Conservation (phyloP, 2,113 vertebrate species). For the Peromyscus leucopus region DNA sequence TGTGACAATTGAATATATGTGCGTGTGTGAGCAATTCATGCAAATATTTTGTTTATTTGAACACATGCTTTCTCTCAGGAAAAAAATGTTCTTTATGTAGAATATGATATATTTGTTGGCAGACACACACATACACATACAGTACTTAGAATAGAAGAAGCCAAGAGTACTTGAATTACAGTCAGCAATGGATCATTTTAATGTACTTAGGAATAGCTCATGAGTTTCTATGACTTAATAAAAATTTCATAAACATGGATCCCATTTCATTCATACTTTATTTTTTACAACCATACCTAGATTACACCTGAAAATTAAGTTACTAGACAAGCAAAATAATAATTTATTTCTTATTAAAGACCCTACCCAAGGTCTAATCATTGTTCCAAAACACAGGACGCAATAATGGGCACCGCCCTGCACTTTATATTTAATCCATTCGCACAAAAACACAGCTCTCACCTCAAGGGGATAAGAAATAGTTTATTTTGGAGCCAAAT, state of each 20-base stretch:
- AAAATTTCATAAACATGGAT: neutral
- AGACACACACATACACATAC: neutral
- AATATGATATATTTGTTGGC: neutral
- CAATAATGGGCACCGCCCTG: neutral
- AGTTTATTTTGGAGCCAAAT: neutral
- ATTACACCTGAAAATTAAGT: neutral
- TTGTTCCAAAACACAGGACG: neutral
- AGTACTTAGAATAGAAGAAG: neutral
- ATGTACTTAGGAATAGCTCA: neutral
- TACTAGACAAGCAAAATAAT: neutral
- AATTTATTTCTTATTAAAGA: neutral
- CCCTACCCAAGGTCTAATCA: neutral
- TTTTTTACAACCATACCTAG: neutral
- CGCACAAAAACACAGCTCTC: neutral
- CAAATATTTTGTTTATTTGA: neutral
- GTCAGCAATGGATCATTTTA: neutral
- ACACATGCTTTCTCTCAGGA: neutral
- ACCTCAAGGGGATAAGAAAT: neutral
- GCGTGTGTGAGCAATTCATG: neutral
- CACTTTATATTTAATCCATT: neutral
- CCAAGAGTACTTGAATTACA: neutral
- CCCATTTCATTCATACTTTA: neutral
- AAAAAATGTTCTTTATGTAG: neutral
- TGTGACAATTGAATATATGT: neutral
- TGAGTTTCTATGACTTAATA: neutral